Base-by-base conservation (phyloP, 1,140 invertebrate species). In the Zaprionus kolodkinae region DNA sequence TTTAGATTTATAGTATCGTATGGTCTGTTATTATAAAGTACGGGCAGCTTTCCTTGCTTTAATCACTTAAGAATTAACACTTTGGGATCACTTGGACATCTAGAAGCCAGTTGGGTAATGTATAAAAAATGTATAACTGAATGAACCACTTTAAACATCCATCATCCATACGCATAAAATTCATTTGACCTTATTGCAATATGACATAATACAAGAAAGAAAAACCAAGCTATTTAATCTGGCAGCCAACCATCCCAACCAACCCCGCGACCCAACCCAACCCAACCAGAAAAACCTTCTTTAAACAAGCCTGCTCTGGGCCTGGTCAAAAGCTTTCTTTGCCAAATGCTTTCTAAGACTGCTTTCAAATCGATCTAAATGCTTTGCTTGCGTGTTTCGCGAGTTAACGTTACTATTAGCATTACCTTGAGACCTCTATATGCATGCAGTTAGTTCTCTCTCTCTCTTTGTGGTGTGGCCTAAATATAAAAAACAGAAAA, bases 351-450 rank as follows among this genome's bases (percentile, higher is more conserved):
- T 45, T 73, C 61, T 79, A 50, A 69, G 72, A 59, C 62, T 69
- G 52, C 60, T 25, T 43, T 66, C 63, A 75, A 87, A 87, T 87
- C 83, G 83, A 87, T 87, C 88, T 87, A 88, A 88, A 87, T 88
- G 83, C 76, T 75, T 76, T 71, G 84, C 82, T 87, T 84, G 83
- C 83, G 84, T 87, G 83, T 87, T 83, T 76, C 72, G 78, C 76
- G 69, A 73, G 54, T 71, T 66, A 69, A 45, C 62, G 43, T 82
- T 78, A 35, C 66, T 52, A 67, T 62, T 69, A 55, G 67, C 64
- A 74, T 86, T 86, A 79, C 83, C 83, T 87, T 86, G 83, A 86
- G 81, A 79, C 80, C 76, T 82, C 76, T 82, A 79, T 67, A 69
- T 52, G 43, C 21, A 21, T 56, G 11, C 72, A 63, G 13, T 35